Conservation (phyloP, 2,888 invertebrate species). For the Macrophya alboannulata region DNA sequence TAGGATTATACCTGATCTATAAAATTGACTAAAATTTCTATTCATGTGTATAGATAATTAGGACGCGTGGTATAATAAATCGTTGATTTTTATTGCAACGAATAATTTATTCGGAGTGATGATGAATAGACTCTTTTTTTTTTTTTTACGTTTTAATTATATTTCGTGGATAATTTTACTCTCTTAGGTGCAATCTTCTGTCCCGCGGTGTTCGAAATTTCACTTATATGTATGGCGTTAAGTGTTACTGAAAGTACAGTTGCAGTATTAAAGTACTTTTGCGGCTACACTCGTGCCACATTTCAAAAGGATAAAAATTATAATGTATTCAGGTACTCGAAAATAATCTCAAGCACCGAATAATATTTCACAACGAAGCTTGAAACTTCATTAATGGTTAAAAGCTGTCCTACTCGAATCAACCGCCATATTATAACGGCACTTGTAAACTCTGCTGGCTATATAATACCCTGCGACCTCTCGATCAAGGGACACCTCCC, state of each 20-base stretch:
- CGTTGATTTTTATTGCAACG: no score
- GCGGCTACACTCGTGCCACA: neutral
- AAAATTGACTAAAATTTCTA: neutral
- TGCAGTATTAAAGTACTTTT: neutral
- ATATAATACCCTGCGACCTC: neutral
- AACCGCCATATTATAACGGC: conserved; percentile 23
- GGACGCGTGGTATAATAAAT: no score
- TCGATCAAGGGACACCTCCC: neutral
- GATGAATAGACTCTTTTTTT: no score
- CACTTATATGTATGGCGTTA: neutral
- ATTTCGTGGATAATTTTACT: no score
- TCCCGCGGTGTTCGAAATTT: neutral
- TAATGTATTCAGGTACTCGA: conserved; percentile 42
- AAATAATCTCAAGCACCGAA: conserved; percentile 15
- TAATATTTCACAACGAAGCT: conserved; percentile 22
- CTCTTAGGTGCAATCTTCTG: no score
- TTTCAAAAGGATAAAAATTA: neutral
- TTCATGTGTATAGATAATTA: no score
- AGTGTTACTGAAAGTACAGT: neutral
- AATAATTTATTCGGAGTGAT: no score
- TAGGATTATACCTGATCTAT: neutral
- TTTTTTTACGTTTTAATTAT: no score
- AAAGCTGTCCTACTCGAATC: conserved; percentile 9
- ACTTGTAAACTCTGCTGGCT: conserved; percentile 8
- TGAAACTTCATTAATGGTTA: conserved; percentile 26